Percentiles rank a stretch among this genome's conserved stretches.
Evolutionary conservation across 2,888 invertebrate genomes (phyloP).

Genomic region (Alentia gelatinosa): DNA sequence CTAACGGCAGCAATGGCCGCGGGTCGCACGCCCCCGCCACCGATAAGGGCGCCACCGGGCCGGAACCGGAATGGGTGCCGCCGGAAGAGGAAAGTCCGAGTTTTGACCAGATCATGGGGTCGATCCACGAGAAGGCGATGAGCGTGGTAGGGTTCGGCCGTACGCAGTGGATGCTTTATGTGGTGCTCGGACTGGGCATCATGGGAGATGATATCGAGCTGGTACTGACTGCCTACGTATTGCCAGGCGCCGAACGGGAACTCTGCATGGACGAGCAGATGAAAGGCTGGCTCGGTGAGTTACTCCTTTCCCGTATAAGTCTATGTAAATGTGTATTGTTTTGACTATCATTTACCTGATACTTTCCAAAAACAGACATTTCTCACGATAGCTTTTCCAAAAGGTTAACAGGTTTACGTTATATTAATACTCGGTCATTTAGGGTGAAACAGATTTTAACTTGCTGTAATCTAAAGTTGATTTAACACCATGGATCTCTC

Average conservation of each 20-base stretch:
- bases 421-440: too few species aligned
- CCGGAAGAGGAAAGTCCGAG: constrained; percentile 28
- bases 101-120: constrained; percentile 48
- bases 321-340: too few species aligned
- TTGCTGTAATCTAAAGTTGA: too few species aligned
- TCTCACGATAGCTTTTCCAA: too few species aligned
- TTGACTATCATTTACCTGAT: too few species aligned
- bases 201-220: constrained; percentile 62
- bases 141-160: constrained; percentile 61
- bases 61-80: not conserved
- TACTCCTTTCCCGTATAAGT: not conserved
- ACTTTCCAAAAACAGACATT: too few species aligned
- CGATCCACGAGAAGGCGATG: constrained; percentile 52
- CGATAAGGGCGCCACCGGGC: not conserved
- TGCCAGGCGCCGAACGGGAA: constrained; percentile 60
- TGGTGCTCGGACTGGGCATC: constrained; percentile 58
- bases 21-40: too few species aligned
- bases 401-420: too few species aligned
- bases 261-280: constrained; percentile 60
- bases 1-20: not conserved
- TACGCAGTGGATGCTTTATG: constrained; percentile 60
- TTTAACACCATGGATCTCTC: too few species aligned
- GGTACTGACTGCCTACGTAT: constrained; percentile 58
- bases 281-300: constrained; percentile 63
- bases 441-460: too few species aligned